Evolutionary conservation across 2,888 invertebrate genomes (phyloP).

Genomic region (Drosophila algonquin): DNA sequence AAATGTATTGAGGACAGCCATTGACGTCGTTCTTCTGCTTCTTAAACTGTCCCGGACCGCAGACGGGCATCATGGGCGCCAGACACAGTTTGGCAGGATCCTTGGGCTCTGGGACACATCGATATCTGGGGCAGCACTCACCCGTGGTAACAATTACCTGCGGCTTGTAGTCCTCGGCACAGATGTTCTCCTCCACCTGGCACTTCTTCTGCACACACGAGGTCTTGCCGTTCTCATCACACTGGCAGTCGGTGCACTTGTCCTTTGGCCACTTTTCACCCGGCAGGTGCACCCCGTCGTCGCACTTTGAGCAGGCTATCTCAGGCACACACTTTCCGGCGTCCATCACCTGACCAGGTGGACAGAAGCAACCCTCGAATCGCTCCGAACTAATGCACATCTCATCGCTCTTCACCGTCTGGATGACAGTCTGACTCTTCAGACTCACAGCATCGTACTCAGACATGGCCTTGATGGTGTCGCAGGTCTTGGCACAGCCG

Average conservation of each 20-base stretch:
- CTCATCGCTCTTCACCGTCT: constrained; percentile 71
- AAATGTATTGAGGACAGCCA: constrained; percentile 90
- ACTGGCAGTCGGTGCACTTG: constrained; percentile 90
- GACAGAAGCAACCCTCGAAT: constrained; percentile 94
- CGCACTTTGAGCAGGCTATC: constrained; percentile 89
- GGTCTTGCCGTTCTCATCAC: constrained; percentile 86
- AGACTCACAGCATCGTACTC: constrained; percentile 80
- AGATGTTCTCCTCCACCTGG: constrained; percentile 86
- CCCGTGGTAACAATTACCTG: constrained; percentile 85
- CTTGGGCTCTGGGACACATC: constrained; percentile 87
- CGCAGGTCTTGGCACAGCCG: constrained; percentile 83
- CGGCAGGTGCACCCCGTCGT: constrained; percentile 87
- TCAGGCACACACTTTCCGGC: constrained; percentile 90
- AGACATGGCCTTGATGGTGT: constrained; percentile 70
- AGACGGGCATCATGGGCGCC: constrained; percentile 88
- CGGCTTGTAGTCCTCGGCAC: constrained; percentile 86
- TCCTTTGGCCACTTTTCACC: constrained; percentile 88
- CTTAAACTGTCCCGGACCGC: constrained; percentile 89
- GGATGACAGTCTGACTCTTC: constrained; percentile 70
- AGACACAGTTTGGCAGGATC: constrained; percentile 85
- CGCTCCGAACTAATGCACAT: constrained; percentile 84
- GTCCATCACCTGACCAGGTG: constrained; percentile 88
- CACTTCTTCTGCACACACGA: constrained; percentile 87
- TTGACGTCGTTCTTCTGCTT: constrained; percentile 87
- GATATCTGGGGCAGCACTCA: constrained; percentile 88